Evolutionary conservation across 30 jellyfish, hydroid and myxozoan species (phyloP), one percentile per base, ranked within the genome.

Genomic region (Hydra vulgaris): DNA sequence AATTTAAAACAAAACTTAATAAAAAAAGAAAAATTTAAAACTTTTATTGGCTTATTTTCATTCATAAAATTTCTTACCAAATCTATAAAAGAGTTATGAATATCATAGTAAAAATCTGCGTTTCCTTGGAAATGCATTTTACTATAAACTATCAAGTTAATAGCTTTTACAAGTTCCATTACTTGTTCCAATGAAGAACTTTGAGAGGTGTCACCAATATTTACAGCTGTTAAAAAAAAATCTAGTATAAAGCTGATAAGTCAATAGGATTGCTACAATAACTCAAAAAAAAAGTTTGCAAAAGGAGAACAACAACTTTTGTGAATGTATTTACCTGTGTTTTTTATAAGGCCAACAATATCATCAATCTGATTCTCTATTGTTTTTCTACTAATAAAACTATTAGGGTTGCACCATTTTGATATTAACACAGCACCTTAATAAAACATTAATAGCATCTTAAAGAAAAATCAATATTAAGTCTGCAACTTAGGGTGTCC

Each of bases 81-180:
- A 74, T 87, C 86, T 18, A 87, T 87, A 73, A 66, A 87, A 26
- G 96, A 87, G 70, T 87, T 87, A 55, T 82, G 79, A 70, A 87
- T 83, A 27, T 87, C 88, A 53, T 87, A 87, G 66, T 82, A 87
- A 18, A 72, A 52, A 18, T 73, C 67, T 18, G 61, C 70, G 67
- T 87, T 87, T 26, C 92, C 96, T 17, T 74, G 83, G 21, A 82
- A 87, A 0, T 77, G 82, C 25, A 81, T 67, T 15, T 87, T 85
- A 21, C 74, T 71, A 53, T 53, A 87, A 26, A 87, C 26, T 12
- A 82, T 88, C 17, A 26, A 23, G n/a, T 77, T 75, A 20, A 86
- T 86, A n/a, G 86, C 79, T 0, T 80, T 77, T 26, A 86, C 23
- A 5, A 40, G 53, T 15, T 25, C 61, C 53, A 54, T 70, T 24